Percentiles rank a stretch among this genome's conserved stretches.
Conservation (phyloP, 2,797 vertebrate genomes). For the Acipenser oxyrinchus region DNA sequence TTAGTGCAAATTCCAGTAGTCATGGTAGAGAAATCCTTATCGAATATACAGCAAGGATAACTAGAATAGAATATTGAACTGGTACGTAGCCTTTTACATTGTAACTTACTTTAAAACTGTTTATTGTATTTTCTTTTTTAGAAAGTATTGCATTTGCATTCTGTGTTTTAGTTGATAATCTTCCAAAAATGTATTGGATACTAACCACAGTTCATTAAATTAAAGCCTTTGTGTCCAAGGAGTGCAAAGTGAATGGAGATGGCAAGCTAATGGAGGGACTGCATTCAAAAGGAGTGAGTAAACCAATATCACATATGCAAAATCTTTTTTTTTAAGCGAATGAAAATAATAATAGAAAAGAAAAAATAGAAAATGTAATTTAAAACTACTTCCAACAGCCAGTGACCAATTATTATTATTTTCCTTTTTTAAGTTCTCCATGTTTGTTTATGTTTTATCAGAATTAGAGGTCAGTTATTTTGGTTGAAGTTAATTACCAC, state of each 20-base stretch:
- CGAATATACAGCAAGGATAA: conserved; percentile 48
- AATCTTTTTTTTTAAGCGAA: conserved; percentile 1
- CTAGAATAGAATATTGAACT: conserved; percentile 39
- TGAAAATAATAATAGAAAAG: conserved; percentile 33
- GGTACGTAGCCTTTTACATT: conserved; percentile 38
- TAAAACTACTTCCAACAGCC: conserved; percentile 57
- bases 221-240: conserved; percentile 55
- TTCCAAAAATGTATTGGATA: conserved; percentile 47
- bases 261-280: conserved; percentile 30
- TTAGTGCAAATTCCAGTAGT: conserved; percentile 37
- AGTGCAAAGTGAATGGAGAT: conserved; percentile 46
- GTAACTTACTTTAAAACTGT: conserved; percentile 19
- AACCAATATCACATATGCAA: conserved; percentile 39
- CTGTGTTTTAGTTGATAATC: conserved; percentile 35
- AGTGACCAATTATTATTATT: too few species aligned
- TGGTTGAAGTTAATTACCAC: too few species aligned
- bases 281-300: conserved; percentile 36
- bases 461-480: too few species aligned
- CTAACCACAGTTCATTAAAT: conserved; percentile 40
- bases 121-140: conserved; percentile 33
- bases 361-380: conserved; percentile 40
- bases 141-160: conserved; percentile 55
- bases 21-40: conserved; percentile 35
- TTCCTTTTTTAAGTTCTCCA: too few species aligned
- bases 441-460: too few species aligned